Evolutionary conservation across 2,888 invertebrate species (phyloP).

Genomic region (Drosophila yooni): DNA sequence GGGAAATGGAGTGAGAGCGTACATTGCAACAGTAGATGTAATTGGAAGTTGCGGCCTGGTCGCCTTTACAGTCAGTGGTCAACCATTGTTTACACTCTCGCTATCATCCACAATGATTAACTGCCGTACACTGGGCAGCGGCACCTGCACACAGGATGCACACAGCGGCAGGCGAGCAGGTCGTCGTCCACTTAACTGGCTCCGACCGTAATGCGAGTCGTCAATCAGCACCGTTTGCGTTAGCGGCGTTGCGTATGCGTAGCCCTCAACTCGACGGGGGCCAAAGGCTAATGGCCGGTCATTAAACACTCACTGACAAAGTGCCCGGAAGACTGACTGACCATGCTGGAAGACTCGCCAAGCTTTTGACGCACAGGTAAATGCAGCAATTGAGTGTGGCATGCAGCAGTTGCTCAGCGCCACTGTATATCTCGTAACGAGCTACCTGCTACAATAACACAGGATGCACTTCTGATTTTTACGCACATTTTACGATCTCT

Average conservation of each 20-base stretch:
- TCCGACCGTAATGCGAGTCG: constrained; percentile 73
- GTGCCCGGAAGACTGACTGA: constrained; percentile 54
- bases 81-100: constrained; percentile 72
- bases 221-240: constrained; percentile 87
- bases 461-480: not conserved
- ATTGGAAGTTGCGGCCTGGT: constrained; percentile 70
- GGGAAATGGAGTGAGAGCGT: not conserved
- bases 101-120: constrained; percentile 82
- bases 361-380: constrained; percentile 71
- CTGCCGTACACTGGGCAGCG: constrained; percentile 68
- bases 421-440: not conserved
- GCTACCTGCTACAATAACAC: not conserved
- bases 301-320: constrained; percentile 79
- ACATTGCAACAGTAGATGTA: constrained; percentile 58
- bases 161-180: constrained; percentile 38
- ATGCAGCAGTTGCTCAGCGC: constrained; percentile 49
- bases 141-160: constrained; percentile 75
- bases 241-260: constrained; percentile 89
- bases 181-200: constrained; percentile 63
- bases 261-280: constrained; percentile 86
- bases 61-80: constrained; percentile 39
- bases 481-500: constrained; percentile 15
- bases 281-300: constrained; percentile 61
- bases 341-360: constrained; percentile 40
- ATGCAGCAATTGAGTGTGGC: constrained; percentile 66